Evolutionary conservation across 2,888 invertebrate species (phyloP).

Genomic region (Hypomecis punctinalis): DNA sequence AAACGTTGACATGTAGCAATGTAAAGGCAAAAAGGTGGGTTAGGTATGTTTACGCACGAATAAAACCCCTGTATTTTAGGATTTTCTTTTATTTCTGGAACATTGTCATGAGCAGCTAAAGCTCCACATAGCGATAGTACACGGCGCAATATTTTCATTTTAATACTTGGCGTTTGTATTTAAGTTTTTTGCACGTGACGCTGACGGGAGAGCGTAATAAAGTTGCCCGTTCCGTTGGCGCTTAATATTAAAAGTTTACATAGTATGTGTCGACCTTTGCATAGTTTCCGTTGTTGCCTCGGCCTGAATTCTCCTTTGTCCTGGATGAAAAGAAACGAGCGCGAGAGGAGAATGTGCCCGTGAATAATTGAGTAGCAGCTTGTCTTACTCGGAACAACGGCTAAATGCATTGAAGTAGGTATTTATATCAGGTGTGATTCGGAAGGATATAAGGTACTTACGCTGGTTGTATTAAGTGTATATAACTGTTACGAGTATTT

Average conservation of each 20-base stretch:
- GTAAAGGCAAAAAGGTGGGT: conserved; percentile 37
- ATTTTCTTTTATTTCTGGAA: conserved; percentile 48
- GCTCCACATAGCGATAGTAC: conserved; percentile 32
- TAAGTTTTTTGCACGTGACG: conserved; percentile 60
- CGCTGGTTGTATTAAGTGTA: too few species aligned
- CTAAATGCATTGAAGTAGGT: conserved; percentile 28
- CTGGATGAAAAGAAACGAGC: conserved; percentile 76
- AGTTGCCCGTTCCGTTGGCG: conserved; percentile 60
- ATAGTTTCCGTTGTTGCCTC: conserved; percentile 79
- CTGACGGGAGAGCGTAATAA: conserved; percentile 57
- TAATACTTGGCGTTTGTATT: conserved; percentile 41
- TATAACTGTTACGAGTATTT: too few species aligned
- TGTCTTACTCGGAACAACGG: conserved; percentile 57
- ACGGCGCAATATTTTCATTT: conserved; percentile 29
- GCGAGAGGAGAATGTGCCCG: conserved; percentile 74
- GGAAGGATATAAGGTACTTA: neutral
- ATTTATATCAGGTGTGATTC: conserved; percentile 3
- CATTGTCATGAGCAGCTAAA: conserved; percentile 48
- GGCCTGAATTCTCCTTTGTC: conserved; percentile 80
- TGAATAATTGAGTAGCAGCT: conserved; percentile 79
- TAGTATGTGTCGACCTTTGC: conserved; percentile 67
- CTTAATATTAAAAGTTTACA: conserved; percentile 76
- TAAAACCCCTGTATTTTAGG: conserved; percentile 49
- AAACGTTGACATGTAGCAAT: conserved; percentile 36
- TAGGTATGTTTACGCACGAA: conserved; percentile 49